Evolutionary conservation across 2,797 vertebrate species (phyloP).

Genomic region (Myotis daubentonii): DNA sequence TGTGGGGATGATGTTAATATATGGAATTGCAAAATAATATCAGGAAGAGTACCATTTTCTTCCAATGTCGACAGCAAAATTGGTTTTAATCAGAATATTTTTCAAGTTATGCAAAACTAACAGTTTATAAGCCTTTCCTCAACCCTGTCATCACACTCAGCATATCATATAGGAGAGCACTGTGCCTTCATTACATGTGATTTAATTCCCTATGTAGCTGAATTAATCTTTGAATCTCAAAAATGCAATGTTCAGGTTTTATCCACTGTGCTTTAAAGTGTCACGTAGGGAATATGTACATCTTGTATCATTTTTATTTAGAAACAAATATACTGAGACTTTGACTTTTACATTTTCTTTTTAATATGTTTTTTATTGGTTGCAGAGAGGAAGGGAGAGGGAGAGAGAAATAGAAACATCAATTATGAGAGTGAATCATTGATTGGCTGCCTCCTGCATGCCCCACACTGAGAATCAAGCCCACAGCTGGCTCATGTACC

Average conservation of each 20-base stretch:
- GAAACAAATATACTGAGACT: neutral
- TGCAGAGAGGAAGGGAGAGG: no score
- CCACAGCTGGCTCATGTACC: no score
- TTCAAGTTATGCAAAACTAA: accelerated
- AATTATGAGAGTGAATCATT: no score
- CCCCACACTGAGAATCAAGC: no score
- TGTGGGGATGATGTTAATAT: neutral
- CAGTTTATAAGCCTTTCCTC: neutral
- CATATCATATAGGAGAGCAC: neutral
- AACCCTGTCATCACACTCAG: neutral
- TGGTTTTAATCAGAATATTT: neutral
- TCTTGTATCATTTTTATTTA: constrained; percentile 49
- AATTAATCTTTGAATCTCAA: neutral
- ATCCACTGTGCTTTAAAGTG: constrained; percentile 1
- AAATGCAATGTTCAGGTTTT: neutral
- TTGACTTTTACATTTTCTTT: neutral
- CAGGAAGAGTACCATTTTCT: constrained; percentile 18
- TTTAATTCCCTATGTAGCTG: neutral
- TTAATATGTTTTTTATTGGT: no score
- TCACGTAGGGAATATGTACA: neutral
- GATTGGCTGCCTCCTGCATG: no score
- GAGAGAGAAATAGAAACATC: no score
- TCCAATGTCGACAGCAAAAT: neutral
- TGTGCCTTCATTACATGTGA: neutral
- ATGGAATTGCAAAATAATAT: constrained; percentile 42